phyloP scores from a whole-genome alignment of 2,888 invertebrate genomes.

The Drosophila aldrichi region DNA sequence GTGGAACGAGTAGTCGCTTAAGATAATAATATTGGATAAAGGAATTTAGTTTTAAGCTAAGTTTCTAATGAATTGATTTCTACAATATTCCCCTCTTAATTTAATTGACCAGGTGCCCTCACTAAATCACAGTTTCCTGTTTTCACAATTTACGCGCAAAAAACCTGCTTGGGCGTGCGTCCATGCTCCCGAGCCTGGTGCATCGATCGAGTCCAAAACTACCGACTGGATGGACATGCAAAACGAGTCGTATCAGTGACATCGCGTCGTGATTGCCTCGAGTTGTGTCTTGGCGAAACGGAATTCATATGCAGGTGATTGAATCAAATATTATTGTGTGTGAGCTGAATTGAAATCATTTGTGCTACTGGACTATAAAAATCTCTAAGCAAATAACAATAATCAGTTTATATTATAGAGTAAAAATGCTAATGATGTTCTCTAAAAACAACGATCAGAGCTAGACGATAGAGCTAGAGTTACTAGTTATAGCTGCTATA shows the following conservation, averaged over 20 bases:
- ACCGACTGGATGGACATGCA: slow-evolving; percentile 91
- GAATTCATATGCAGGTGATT: slow-evolving; percentile 95
- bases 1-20: too few relatives aligned
- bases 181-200: slow-evolving; percentile 97
- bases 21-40: too few relatives aligned
- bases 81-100: not conserved
- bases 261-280: slow-evolving; percentile 94
- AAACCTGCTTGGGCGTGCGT: slow-evolving; percentile 94
- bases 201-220: slow-evolving; percentile 95
- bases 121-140: slow-evolving; percentile 97
- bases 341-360: not conserved
- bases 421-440: too few relatives aligned
- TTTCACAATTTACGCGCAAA: slow-evolving; percentile 97
- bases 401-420: too few relatives aligned
- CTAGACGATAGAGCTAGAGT: too few relatives aligned
- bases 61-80: not conserved
- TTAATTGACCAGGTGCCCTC: slow-evolving; percentile 89
- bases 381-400: too few relatives aligned
- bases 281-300: slow-evolving; percentile 94
- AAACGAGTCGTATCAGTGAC: slow-evolving; percentile 91
- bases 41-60: not conserved
- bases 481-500: too few relatives aligned
- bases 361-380: not conserved
- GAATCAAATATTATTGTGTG: not conserved
- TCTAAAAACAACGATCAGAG: too few relatives aligned